Base-by-base conservation (phyloP, 2,888 invertebrate species). In the Eupsilia transversa region DNA sequence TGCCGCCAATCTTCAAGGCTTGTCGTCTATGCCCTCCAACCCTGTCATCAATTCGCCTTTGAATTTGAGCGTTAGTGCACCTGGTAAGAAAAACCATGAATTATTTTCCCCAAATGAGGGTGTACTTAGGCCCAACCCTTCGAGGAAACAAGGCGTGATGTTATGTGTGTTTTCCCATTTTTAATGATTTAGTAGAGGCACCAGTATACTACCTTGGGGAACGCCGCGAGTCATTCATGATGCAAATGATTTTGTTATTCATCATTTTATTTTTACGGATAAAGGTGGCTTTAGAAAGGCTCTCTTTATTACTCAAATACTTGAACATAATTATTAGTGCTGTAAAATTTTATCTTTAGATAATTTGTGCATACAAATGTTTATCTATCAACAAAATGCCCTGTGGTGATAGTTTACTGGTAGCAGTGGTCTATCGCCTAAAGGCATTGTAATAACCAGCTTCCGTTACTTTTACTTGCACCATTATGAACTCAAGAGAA, bases 1-100 rank as follows among this genome's bases (percentile, higher is more conserved):
- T 75, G 96, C 96, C 2, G 96, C 96, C 72, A 98, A 98, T 94
- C 97, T 98, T 78, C 98, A 98, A 95, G 98, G 98, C 91, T 95
- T 98, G 88, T 98, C 98, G 79, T 97, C 97, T 83, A 97, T 98
- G 94, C 97, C 97, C 88, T 97, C 97, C 86, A 97, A 97, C 85
- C 97, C 97, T 75, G 97, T 98, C 90, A 98, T 98, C 95, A 98
- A 98, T 94, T 98, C 98, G 76, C 98, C 98, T 49, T 97, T 98
- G 88, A 98, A 98, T 95, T 96, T 98, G 89, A 98, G 98, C 93
- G 98, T 98, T 88, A 98, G 97, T 90, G 96, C 96, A 20, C 96
- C 96, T 89, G 96, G 96, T 96, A 90, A 91, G 90, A 30, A 67
- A 49, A 30, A 7, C 0, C 1, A 17, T 20, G 0, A 3, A 7